These are phyloP conservation scores for Pagetopsis macropterus DNA, from an alignment of 2,797 vertebrate genomes.

Conservation along the genomic window DNA sequence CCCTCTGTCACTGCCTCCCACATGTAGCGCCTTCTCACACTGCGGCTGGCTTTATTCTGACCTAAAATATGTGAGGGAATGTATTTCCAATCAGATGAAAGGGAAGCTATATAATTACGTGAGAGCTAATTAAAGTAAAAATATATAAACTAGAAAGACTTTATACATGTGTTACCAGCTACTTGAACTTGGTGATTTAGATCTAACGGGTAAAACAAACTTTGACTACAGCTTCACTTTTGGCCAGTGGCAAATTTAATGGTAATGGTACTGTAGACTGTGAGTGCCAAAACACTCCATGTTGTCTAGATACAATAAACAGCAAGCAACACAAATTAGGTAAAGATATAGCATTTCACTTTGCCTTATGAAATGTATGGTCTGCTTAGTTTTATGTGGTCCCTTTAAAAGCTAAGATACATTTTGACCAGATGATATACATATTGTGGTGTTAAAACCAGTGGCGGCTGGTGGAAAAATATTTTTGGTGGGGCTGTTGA, in stretches of 20 bases:
- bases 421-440: neutral
- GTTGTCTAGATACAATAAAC: neutral
- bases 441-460: neutral
- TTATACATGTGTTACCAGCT: neutral
- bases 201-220: neutral
- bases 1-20: conserved; percentile 64
- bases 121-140: conserved; percentile 1
- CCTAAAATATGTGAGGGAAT: conserved; percentile 22
- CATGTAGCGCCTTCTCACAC: conserved; percentile 51
- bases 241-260: neutral
- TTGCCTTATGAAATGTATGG: neutral
- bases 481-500: too few species aligned
- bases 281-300: neutral
- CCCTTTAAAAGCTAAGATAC: neutral
- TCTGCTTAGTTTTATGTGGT: neutral
- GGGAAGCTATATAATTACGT: conserved; percentile 24
- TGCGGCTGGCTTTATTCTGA: conserved; percentile 42
- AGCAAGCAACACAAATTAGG: neutral
- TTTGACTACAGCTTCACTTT: neutral
- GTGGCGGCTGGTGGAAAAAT: too few species aligned
- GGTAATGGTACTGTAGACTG: too few species aligned
- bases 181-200: neutral
- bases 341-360: neutral
- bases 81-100: conserved; percentile 28
- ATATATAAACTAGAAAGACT: conserved; percentile 13